These are phyloP conservation scores for Microctenopoma stevenorrisi DNA, from an alignment of 2,797 vertebrate species.

Conservation along the genomic window DNA sequence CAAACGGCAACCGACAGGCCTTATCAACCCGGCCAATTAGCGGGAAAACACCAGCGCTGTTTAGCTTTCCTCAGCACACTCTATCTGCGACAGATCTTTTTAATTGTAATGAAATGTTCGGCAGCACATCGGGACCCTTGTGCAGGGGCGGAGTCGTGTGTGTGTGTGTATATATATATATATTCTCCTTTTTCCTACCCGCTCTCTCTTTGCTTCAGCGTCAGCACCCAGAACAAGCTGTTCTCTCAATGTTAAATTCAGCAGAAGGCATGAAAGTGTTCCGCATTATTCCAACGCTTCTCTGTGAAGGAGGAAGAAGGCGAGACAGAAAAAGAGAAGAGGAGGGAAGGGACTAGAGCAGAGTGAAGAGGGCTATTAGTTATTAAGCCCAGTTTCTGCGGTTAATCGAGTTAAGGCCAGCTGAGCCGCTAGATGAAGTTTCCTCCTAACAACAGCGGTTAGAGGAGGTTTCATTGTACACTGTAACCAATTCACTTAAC, in stretches of 20 bases:
- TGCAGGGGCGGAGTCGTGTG: slow-evolving; percentile 35
- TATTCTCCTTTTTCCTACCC: slow-evolving; percentile 37
- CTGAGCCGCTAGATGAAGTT: slow-evolving; percentile 57
- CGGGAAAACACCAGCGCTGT: slow-evolving; percentile 35
- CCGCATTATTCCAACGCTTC: slow-evolving; percentile 63
- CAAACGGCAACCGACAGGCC: slow-evolving; percentile 47
- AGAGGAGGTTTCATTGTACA: slow-evolving; percentile 40
- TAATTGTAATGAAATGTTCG: slow-evolving; percentile 65
- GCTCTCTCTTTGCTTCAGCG: slow-evolving; percentile 38
- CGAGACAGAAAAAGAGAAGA: slow-evolving; percentile 7
- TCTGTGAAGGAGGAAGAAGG: slow-evolving; percentile 43
- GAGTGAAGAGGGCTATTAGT: slow-evolving; percentile 65
- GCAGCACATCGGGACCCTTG: slow-evolving; percentile 44
- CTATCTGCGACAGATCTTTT: slow-evolving; percentile 57
- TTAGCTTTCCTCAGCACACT: slow-evolving; percentile 10
- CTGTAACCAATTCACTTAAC: slow-evolving; percentile 53
- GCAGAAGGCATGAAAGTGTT: slow-evolving; percentile 74
- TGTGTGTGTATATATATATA: slow-evolving; percentile 7
- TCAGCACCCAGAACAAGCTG: slow-evolving; percentile 59
- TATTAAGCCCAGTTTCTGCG: slow-evolving; percentile 67
- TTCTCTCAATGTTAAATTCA: slow-evolving; percentile 82
- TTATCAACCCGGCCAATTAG: slow-evolving; percentile 68
- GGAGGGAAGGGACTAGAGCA: background rate
- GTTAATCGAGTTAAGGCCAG: slow-evolving; percentile 76
- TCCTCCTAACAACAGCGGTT: slow-evolving; percentile 43